These are phyloP conservation scores for Apamea crenata DNA, from an alignment of 2,888 invertebrate genomes.

Conservation along the genomic window DNA sequence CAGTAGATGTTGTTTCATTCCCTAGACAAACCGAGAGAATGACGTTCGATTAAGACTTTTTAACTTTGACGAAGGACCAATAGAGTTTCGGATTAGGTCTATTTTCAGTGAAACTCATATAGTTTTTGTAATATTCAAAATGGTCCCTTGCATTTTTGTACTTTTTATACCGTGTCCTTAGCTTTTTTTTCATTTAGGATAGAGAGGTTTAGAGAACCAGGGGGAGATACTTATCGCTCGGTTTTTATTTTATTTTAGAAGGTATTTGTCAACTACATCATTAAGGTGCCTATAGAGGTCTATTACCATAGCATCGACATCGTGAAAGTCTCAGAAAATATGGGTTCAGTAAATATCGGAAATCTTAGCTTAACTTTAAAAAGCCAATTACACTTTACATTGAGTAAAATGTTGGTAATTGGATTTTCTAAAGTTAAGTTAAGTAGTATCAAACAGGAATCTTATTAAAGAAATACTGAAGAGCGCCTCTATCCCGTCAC, in stretches of 20 bases:
- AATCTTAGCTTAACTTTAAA: not conserved
- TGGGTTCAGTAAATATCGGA: not conserved
- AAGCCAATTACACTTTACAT: not conserved
- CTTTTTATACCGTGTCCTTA: no score
- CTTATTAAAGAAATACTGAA: not conserved
- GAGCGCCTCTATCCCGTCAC: slow-evolving; percentile 55
- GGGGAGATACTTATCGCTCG: no score
- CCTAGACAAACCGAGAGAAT: not conserved
- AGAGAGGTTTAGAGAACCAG: no score
- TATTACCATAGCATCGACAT: not conserved
- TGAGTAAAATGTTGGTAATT: not conserved
- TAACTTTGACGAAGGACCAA: no score
- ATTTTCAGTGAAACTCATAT: not conserved
- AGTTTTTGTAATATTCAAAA: not conserved
- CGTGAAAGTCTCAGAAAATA: not conserved
- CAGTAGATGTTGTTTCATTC: not conserved
- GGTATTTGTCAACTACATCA: no score
- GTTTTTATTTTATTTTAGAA: no score
- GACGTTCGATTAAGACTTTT: no score
- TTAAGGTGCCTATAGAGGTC: not conserved
- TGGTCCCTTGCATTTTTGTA: not conserved
- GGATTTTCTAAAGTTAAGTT: not conserved
- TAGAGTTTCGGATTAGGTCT: no score
- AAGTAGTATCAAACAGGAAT: not conserved
- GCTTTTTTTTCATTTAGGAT: no score